Evolutionary conservation across 2,797 vertebrate species (phyloP), one percentile per base, ranked within the genome.

Genomic region (Melanogrammus aeglefinus): DNA sequence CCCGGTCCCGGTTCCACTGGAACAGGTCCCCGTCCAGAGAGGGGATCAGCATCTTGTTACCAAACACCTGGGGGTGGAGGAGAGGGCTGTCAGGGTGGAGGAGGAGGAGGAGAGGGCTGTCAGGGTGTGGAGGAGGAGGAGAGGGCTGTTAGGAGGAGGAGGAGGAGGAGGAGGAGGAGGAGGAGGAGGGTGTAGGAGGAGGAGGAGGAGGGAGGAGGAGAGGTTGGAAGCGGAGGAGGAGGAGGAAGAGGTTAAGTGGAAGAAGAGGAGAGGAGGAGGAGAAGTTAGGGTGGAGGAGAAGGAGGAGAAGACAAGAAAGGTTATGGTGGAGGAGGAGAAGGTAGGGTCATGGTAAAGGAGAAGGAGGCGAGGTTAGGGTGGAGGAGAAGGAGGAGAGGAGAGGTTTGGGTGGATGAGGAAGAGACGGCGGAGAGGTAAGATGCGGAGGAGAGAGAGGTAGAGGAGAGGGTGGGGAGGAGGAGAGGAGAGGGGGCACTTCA

Each of bases 21-120:
- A 99, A 99, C 86, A 99, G 94, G 85, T 96, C 96, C 51, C 98
- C 98, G 51, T 99, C 97, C 95, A 99, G 90, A 16, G 98, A 99
- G 3, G 98, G 98, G 84, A 99, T 98, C 75, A 99, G 96, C 95
- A 99, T 95, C 91, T 98, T 99, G 89, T 97, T 98, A 80, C 97
- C 97, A 92, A 98, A 99, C 8, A 97, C 96, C 98, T 99, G 85
- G 9, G 24, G 57, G n/a, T 74, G 78, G 21, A 14, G 69, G 9
- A 3, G 35, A 7, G 21, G 5, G 18, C 21, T 18, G 51, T 57
- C 7, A 21, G 51, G 18, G 51, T 27, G 66, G 66, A 24, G n/a
- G 57, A 6, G 66, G 27, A 31, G 27, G 66, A 29, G 51, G n/a
- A 24, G 27, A 2, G 10, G 24, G 18, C 12, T 31, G 31, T 31